phyloP scores from a whole-genome alignment of 2,888 invertebrate genomes.

The Cryptosula pallasiana region DNA sequence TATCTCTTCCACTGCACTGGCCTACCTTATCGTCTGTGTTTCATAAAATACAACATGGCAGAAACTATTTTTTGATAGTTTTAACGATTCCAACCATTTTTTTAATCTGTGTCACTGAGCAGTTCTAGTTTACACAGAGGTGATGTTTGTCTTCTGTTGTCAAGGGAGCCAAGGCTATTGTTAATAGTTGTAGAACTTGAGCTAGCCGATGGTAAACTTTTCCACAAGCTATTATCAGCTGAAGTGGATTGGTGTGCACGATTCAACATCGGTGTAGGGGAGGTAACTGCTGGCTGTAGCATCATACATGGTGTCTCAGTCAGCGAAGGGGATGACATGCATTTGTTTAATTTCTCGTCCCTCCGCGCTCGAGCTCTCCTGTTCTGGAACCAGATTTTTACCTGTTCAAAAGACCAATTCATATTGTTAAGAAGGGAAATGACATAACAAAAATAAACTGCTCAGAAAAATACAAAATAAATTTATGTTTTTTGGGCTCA shows the following conservation, averaged over 20 bases:
- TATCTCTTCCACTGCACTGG: too few relatives aligned
- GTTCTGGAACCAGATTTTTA: constrained; percentile 54
- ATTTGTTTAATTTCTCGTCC: constrained; percentile 35
- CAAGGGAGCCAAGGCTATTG: background rate
- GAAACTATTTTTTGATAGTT: too few relatives aligned
- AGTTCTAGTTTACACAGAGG: background rate
- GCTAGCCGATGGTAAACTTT: background rate
- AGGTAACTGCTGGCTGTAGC: background rate
- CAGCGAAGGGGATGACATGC: background rate
- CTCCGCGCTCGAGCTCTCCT: constrained; percentile 47
- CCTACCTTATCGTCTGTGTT: too few relatives aligned
- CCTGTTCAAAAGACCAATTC: too few relatives aligned
- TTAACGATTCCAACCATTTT: too few relatives aligned
- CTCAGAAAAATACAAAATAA: too few relatives aligned
- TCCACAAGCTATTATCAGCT: background rate
- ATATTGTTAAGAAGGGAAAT: too few relatives aligned
- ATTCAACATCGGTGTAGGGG: background rate
- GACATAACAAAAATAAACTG: too few relatives aligned
- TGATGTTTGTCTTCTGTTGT: background rate
- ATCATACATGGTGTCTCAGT: background rate
- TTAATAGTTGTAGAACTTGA: background rate
- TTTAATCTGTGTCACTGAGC: background rate
- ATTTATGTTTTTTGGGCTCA: too few relatives aligned
- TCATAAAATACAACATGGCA: too few relatives aligned
- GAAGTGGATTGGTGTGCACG: background rate